Conservation (phyloP, 2,797 vertebrate genomes). For the Sciaenops ocellatus region DNA sequence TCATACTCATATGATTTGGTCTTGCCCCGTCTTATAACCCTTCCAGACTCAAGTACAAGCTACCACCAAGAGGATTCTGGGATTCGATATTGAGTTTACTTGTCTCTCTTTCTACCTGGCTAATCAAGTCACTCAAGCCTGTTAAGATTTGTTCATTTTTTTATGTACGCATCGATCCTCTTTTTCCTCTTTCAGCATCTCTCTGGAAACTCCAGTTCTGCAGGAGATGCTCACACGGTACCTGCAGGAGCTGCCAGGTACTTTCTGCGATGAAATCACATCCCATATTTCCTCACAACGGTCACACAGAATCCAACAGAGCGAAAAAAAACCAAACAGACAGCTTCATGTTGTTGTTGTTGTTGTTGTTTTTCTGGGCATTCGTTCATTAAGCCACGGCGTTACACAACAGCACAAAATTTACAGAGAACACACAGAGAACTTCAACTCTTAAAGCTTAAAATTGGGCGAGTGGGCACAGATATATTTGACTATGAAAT, state of each 20-base stretch:
- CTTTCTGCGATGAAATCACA: conserved; percentile 19
- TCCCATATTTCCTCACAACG: conserved; percentile 14
- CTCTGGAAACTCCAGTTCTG: conserved; percentile 34
- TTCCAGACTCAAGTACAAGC: no score
- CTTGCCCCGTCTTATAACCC: no score
- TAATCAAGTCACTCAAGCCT: background rate
- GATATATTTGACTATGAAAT: no score
- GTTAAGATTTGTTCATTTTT: background rate
- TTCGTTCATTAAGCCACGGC: background rate
- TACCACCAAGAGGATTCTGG: no score
- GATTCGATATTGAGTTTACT: no score
- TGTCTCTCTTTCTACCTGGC: no score
- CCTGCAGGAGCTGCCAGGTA: conserved; percentile 3
- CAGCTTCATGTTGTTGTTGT: background rate
- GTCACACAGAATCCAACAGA: background rate
- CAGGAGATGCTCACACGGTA: conserved; percentile 12
- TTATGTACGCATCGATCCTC: background rate
- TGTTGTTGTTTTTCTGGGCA: background rate
- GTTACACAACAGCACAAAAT: background rate
- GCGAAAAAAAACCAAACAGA: background rate
- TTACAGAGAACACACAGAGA: background rate
- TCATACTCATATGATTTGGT: no score
- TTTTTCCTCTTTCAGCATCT: no score
- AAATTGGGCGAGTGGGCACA: no score
- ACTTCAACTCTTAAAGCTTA: no score